A percentile compares a stretch with the other conserved stretches of the same genome.
Evolutionary conservation across 2,888 invertebrate species (phyloP).

Genomic region (Falcaria lacertinaria): DNA sequence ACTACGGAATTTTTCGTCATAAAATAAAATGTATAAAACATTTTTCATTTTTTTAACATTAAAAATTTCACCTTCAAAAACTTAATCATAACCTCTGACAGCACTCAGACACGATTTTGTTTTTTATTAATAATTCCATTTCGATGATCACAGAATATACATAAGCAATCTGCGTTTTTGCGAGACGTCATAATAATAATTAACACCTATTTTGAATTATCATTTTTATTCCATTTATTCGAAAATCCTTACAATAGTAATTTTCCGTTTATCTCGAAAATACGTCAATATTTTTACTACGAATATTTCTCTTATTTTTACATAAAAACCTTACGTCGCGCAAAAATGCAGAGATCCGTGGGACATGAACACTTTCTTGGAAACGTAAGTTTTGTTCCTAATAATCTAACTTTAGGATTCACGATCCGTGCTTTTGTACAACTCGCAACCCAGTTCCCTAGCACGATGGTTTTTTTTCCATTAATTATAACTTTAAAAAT

Average conservation of each 20-base stretch:
- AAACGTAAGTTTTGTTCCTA: conserved; percentile 76
- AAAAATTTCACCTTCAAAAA: conserved; percentile 66
- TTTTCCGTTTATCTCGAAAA: conserved; percentile 57
- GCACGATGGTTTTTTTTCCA: conserved; percentile 47
- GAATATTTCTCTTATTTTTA: conserved; percentile 31
- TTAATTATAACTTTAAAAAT: conserved; percentile 77
- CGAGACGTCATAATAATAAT: conserved; percentile 21
- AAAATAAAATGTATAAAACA: conserved; percentile 73
- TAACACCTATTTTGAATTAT: conserved; percentile 34
- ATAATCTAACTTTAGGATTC: conserved; percentile 76
- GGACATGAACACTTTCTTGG: conserved; percentile 74
- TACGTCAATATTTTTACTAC: conserved; percentile 44
- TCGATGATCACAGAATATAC: conserved; percentile 73
- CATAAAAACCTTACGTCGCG: conserved; percentile 29
- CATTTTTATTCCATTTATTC: conserved; percentile 36
- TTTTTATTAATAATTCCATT: conserved; percentile 62
- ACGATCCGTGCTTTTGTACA: conserved; percentile 77
- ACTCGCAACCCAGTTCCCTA: conserved; percentile 67
- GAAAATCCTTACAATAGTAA: conserved; percentile 40
- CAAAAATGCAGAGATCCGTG: conserved; percentile 38
- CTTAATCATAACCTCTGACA: conserved; percentile 68
- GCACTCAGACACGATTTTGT: conserved; percentile 62
- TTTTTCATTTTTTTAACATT: conserved; percentile 52
- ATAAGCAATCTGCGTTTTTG: conserved; percentile 35
- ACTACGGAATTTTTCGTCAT: conserved; percentile 67